Base-by-base conservation (phyloP, 1,140 invertebrate species). In the Paralvinella palmiformis region DNA sequence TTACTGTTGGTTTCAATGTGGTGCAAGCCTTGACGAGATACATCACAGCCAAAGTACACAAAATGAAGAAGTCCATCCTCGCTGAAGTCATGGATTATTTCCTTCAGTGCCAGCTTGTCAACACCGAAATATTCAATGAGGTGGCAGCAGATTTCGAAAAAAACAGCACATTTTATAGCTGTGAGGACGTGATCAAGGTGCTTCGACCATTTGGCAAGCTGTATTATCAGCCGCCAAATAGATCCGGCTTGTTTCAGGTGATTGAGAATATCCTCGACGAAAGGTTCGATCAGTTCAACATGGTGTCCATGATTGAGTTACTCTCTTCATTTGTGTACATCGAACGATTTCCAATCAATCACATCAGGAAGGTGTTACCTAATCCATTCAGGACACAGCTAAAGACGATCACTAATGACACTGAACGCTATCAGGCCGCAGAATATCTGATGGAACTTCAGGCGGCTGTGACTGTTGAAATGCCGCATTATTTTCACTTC, bases 281-380 rank as follows among this genome's bases (percentile, higher is more conserved):
- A 50, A 85, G 86, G 64, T 87, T 88, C 76, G 69, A 81, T 20
- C 83, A 86, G 68, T 84, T 90, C 37, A 78, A 77, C 52, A 72
- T 84, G n/a, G 82, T 84, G 63, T 84, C 87, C 68, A 70, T 85
- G 4, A 69, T 87, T 27, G 84, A 87, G 64, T 82, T 89, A 55
- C 72, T 89, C 35, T 75, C 89, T 7, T 83, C 86, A 4, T 88
- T 85, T 72, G 81, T 87, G 44, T 89, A 88, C 77, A 70, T 88
- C 17, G 78, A 85, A 59, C 84, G 85, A 69, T 85, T 85, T 77
- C 88, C 88, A 7, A 45, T 86, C 1, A 85, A 86, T 69, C 85
- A 88, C 72, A 75, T 85, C 0, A 79, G 83, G 10, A 84, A 82
- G 68, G 79, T 89, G 45, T 87, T 88, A 63, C 85, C 83, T 63